Percentiles rank a stretch among this genome's conserved stretches.
These are phyloP conservation scores for Luffia ferchaultella DNA, from an alignment of 2,888 invertebrate genomes.

Conservation along the genomic window DNA sequence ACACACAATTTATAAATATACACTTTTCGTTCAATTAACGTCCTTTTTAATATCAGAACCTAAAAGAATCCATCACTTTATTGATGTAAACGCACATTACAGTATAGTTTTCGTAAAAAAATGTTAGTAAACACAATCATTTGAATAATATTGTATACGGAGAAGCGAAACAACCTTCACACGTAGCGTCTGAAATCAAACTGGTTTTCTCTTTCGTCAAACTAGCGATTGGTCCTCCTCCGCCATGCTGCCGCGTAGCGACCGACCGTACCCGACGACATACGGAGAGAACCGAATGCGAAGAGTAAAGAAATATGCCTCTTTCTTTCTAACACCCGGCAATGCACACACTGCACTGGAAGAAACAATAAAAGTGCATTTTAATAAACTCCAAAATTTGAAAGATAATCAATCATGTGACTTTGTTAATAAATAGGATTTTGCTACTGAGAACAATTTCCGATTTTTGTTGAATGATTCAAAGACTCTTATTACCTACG, in stretches of 20 bases:
- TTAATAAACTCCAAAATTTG: no score
- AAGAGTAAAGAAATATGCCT: no score
- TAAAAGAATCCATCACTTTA: slow-evolving; percentile 19
- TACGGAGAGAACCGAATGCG: neutral
- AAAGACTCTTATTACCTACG: no score
- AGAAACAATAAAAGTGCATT: no score
- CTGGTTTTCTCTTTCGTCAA: slow-evolving; percentile 30
- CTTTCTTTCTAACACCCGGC: no score
- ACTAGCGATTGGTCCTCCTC: neutral
- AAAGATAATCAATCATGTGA: no score
- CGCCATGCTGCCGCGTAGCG: slow-evolving; percentile 3
- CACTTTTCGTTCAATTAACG: neutral
- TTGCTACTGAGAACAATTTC: no score
- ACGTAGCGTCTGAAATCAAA: slow-evolving; percentile 37
- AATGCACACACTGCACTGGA: no score
- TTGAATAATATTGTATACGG: slow-evolving; percentile 1
- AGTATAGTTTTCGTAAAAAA: slow-evolving; percentile 24
- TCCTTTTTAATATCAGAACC: neutral
- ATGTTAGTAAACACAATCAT: slow-evolving; percentile 12
- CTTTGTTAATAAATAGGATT: no score
- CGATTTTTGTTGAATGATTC: no score
- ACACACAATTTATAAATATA: slow-evolving; percentile 26
- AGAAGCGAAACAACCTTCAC: slow-evolving; percentile 30
- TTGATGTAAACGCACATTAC: slow-evolving; percentile 23
- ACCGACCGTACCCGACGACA: neutral